phyloP scores from a whole-genome alignment of 2,888 invertebrate genomes.

The Lasius platythorax region DNA sequence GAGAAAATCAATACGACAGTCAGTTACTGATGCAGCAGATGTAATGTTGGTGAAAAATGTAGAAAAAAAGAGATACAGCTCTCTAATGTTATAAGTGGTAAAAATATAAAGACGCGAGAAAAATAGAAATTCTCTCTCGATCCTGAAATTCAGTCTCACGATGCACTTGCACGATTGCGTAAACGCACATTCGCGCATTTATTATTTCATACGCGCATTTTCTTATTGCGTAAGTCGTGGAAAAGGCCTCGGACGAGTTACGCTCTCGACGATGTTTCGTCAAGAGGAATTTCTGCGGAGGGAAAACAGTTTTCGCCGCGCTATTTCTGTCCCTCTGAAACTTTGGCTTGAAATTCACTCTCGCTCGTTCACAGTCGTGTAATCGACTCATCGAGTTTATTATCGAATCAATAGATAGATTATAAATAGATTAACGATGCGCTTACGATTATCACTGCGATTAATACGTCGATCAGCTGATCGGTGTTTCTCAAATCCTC shows the following conservation, averaged over 20 bases:
- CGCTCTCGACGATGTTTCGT: conserved; percentile 2
- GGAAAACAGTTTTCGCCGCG: conserved; percentile 10
- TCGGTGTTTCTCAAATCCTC: conserved; percentile 17
- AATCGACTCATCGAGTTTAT: conserved; percentile 20
- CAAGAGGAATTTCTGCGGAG: conserved; percentile 7
- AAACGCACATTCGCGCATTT: conserved; percentile 51
- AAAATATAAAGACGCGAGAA: conserved; percentile 2
- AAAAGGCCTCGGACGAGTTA: conserved; percentile 52
- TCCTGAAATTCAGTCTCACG: conserved; percentile 22
- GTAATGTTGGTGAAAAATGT: conserved; percentile 1
- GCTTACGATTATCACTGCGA: conserved; percentile 1
- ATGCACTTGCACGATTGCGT: conserved; percentile 49
- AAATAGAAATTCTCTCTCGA: conserved; percentile 18
- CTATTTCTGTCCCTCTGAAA: conserved; percentile 7
- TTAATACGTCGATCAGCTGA: neutral
- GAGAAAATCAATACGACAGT: conserved; percentile 36
- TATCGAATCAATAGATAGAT: conserved; percentile 7
- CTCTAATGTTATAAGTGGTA: neutral
- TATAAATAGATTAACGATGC: neutral
- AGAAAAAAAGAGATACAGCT: conserved; percentile 7
- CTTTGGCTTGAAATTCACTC: neutral
- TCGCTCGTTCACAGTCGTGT: neutral
- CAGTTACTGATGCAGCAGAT: neutral
- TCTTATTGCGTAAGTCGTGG: conserved; percentile 59
- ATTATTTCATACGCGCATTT: conserved; percentile 58